Conservation (phyloP, 92 coral and sea anemone genomes). For the Micromussa lordhowensis region DNA sequence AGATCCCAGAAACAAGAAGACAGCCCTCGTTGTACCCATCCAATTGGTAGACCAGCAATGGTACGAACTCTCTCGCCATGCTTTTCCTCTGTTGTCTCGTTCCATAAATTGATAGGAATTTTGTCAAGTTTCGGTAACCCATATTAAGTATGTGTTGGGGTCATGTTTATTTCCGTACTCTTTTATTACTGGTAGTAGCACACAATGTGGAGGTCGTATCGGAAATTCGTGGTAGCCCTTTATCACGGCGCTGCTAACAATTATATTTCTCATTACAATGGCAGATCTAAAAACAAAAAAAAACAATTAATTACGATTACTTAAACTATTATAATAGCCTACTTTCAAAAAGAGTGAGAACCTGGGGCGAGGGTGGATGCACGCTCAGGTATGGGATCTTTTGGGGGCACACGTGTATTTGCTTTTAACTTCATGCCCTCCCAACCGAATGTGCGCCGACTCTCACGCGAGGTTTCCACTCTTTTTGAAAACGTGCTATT, state of each 20-base stretch:
- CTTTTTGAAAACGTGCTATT: not conserved
- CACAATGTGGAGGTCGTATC: constrained; percentile 55
- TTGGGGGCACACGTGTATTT: constrained; percentile 17
- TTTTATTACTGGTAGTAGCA: constrained; percentile 59
- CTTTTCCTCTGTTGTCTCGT: constrained; percentile 38
- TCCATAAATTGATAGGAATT: constrained; percentile 48
- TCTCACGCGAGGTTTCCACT: constrained; percentile 8
- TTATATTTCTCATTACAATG: constrained; percentile 29
- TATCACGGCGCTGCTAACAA: constrained; percentile 57
- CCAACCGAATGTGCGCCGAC: constrained; percentile 14
- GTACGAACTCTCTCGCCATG: constrained; percentile 51
- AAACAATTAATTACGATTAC: constrained; percentile 1
- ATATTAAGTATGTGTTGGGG: constrained; percentile 34
- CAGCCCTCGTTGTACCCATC: constrained; percentile 34
- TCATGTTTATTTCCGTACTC: constrained; percentile 61
- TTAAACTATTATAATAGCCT: constrained; percentile 1
- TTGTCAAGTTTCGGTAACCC: constrained; percentile 55
- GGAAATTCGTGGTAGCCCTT: constrained; percentile 66
- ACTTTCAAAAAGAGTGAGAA: not conserved
- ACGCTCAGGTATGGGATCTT: not conserved
- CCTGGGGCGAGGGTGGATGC: constrained; percentile 9
- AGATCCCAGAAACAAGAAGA: constrained; percentile 49
- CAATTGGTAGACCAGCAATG: constrained; percentile 59
- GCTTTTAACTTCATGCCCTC: constrained; percentile 10
- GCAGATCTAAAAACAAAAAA: constrained; percentile 15